A percentile compares a stretch with the other conserved stretches of the same genome.
Evolutionary conservation across 92 coral and sea anemone species (phyloP).

Genomic region (Porites cylindrica): DNA sequence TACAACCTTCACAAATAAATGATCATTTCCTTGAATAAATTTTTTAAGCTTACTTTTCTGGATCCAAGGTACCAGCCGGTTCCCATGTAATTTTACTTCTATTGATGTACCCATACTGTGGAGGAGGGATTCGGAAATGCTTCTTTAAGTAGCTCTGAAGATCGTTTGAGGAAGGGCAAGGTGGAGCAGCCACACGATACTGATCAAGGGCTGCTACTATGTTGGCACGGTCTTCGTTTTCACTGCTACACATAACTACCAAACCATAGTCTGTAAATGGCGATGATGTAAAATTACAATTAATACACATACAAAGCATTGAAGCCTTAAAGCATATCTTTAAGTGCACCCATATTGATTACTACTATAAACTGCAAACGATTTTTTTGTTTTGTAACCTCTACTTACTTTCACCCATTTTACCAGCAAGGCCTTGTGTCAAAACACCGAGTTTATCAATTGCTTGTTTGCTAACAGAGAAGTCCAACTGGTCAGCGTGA

Average conservation of each 20-base stretch:
- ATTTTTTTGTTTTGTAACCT: not conserved
- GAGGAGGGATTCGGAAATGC: constrained; percentile 45
- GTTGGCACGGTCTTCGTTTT: constrained; percentile 86
- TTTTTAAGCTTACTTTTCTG: constrained; percentile 42
- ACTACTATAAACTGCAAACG: too few species aligned
- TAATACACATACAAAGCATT: not conserved
- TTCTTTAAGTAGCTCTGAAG: constrained; percentile 52
- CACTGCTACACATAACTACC: constrained; percentile 81
- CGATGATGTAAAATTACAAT: too few species aligned
- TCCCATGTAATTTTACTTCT: constrained; percentile 64
- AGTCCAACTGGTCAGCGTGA: constrained; percentile 77
- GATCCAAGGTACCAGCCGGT: constrained; percentile 75
- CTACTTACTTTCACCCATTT: constrained; percentile 34
- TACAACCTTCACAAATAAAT: not conserved
- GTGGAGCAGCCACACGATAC: constrained; percentile 74
- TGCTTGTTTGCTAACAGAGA: constrained; percentile 74
- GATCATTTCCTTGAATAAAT: not conserved
- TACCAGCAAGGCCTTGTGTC: constrained; percentile 46
- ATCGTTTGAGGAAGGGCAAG: constrained; percentile 61
- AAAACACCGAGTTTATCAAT: constrained; percentile 59
- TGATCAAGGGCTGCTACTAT: constrained; percentile 84
- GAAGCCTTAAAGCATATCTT: not conserved
- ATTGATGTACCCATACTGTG: constrained; percentile 60
- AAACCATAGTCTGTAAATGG: constrained; percentile 65
- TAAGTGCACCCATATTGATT: too few species aligned